These are phyloP conservation scores for Sebastes vulpes DNA, from an alignment of 2,797 vertebrate species.

Conservation along the genomic window DNA sequence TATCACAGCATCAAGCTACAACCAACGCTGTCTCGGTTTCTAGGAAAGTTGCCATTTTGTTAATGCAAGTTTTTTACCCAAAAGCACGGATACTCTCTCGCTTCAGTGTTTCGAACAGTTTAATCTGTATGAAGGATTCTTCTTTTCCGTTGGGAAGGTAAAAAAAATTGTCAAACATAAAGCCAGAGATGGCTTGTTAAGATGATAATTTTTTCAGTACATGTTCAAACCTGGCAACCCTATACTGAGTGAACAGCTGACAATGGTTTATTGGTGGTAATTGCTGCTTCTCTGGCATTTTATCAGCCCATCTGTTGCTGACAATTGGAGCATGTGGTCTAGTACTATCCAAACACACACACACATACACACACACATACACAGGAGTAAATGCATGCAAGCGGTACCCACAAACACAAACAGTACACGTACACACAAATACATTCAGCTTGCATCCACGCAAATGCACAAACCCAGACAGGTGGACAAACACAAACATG, in stretches of 20 bases:
- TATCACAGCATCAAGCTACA: not conserved
- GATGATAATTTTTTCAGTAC: not conserved
- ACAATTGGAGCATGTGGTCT: constrained; percentile 63
- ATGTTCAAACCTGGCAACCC: constrained; percentile 50
- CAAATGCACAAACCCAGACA: constrained; percentile 39
- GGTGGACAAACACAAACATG: constrained; percentile 37
- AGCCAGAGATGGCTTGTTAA: not conserved
- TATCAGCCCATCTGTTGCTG: constrained; percentile 73
- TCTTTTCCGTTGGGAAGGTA: not conserved
- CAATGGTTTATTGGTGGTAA: constrained; percentile 64
- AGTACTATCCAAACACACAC: constrained; percentile 43
- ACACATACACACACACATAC: constrained; percentile 5
- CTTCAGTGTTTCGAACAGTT: not conserved
- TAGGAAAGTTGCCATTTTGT: not conserved
- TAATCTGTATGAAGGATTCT: not conserved
- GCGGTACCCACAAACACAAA: not conserved
- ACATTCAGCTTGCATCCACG: constrained; percentile 3
- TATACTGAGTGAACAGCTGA: constrained; percentile 50
- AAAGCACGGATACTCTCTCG: not conserved
- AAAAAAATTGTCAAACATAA: not conserved
- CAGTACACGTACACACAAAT: constrained; percentile 8
- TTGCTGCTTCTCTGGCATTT: constrained; percentile 69
- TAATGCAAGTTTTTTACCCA: not conserved
- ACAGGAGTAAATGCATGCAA: constrained; percentile 2
- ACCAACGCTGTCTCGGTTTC: not conserved